Evolutionary conservation across 2,888 invertebrate genomes (phyloP).

Genomic region (Tridacna gigas): DNA sequence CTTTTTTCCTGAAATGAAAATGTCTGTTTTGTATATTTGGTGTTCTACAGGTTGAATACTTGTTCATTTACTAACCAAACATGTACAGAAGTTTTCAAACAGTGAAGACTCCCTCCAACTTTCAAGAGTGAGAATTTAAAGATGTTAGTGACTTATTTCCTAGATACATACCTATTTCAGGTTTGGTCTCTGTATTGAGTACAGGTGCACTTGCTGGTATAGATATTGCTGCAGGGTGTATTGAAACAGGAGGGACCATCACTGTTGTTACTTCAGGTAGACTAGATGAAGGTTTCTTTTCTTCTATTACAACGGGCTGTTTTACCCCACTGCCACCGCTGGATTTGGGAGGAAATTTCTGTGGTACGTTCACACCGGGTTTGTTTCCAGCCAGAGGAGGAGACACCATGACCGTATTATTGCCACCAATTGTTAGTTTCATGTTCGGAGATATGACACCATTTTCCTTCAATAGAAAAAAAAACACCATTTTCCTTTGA

Average conservation of each 20-base stretch:
- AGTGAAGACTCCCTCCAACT: no score
- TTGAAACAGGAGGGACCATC: conserved; percentile 43
- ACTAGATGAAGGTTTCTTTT: background rate
- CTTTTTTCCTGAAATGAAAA: no score
- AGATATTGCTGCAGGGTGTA: conserved; percentile 34
- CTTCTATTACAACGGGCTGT: background rate
- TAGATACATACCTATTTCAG: conserved; percentile 40
- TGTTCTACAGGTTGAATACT: no score
- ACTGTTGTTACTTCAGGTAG: conserved; percentile 22
- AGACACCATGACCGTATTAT: conserved; percentile 60
- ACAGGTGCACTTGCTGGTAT: background rate
- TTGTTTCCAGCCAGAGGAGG: conserved; percentile 38
- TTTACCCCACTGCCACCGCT: background rate
- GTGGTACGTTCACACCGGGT: conserved; percentile 28
- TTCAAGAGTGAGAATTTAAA: no score
- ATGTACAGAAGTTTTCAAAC: no score
- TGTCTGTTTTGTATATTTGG: no score
- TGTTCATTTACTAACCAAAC: no score
- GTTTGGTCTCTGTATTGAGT: conserved; percentile 36
- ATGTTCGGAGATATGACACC: conserved; percentile 69
- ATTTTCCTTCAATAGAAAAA: conserved; percentile 16
- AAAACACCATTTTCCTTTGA: conserved; percentile 38
- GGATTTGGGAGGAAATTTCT: conserved; percentile 29
- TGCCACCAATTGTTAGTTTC: conserved; percentile 71
- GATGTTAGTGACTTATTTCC: no score